Conservation (phyloP, 1,140 invertebrate species). For the Papilio aristodemus region DNA sequence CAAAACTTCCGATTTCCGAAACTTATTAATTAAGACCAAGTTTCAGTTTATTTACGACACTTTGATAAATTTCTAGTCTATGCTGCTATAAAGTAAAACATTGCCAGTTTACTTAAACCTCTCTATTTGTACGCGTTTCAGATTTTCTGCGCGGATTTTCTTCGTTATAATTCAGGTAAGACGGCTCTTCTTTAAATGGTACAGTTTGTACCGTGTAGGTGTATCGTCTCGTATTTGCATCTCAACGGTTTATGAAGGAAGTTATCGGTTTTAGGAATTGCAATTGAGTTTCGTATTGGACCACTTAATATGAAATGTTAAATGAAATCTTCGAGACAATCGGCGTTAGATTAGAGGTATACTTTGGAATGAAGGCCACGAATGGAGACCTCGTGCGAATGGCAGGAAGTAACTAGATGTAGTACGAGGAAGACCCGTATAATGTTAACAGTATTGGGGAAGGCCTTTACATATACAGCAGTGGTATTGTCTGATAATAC, state of each 20-base stretch:
- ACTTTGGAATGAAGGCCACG: too few relatives aligned
- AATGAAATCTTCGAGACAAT: too few relatives aligned
- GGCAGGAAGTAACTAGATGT: too few relatives aligned
- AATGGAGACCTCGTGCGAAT: too few relatives aligned
- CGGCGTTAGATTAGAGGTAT: too few relatives aligned
- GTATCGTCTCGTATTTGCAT: slow-evolving; percentile 56
- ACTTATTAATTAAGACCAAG: neutral
- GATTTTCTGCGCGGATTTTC: slow-evolving; percentile 14
- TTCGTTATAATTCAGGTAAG: slow-evolving; percentile 17
- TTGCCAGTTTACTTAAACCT: slow-evolving; percentile 42
- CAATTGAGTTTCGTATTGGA: slow-evolving; percentile 64
- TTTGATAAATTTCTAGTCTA: slow-evolving; percentile 62
- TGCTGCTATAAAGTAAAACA: slow-evolving; percentile 48
- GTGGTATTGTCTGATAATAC: too few relatives aligned
- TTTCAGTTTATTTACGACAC: slow-evolving; percentile 52
- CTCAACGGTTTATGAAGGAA: slow-evolving; percentile 70
- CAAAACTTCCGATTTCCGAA: neutral
- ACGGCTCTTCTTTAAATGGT: slow-evolving; percentile 40
- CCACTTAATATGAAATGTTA: slow-evolving; percentile 32
- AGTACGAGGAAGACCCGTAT: too few relatives aligned
- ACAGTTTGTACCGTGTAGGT: slow-evolving; percentile 53
- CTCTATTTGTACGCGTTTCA: slow-evolving; percentile 11
- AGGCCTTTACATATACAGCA: too few relatives aligned
- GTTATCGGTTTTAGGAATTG: slow-evolving; percentile 66
- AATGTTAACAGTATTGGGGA: too few relatives aligned